Evolutionary conservation across 2,113 vertebrate species (phyloP).

Genomic region (Geococcyx californianus): DNA sequence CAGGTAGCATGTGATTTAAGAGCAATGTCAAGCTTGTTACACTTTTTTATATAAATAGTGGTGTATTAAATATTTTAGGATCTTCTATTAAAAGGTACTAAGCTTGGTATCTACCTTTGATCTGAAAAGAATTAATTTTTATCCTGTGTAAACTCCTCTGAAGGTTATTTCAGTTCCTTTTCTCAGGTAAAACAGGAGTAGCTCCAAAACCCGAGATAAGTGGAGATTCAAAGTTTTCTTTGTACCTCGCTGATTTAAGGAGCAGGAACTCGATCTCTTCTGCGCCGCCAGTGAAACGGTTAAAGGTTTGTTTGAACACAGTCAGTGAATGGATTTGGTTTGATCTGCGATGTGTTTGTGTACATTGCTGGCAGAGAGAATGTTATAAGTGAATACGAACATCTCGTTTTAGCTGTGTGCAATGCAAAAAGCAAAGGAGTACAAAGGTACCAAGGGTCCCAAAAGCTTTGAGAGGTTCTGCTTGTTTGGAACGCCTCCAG

Average conservation of each 20-base stretch:
- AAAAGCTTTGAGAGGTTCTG: background rate
- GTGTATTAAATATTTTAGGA: background rate
- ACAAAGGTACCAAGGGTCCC: background rate
- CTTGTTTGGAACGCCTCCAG: background rate
- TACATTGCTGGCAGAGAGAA: background rate
- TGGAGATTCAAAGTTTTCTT: conserved; percentile 80
- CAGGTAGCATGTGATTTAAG: background rate
- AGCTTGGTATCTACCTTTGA: background rate
- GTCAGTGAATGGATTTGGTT: background rate
- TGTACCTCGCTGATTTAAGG: conserved; percentile 88
- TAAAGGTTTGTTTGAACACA: conserved; percentile 81
- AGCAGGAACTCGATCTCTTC: conserved; percentile 80
- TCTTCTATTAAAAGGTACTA: background rate
- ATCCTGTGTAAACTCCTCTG: background rate
- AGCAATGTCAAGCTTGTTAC: background rate
- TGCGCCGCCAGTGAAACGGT: conserved; percentile 87
- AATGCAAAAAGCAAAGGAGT: background rate
- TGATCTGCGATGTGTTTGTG: background rate
- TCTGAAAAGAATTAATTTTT: background rate
- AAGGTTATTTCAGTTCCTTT: conserved; percentile 31
- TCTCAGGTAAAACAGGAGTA: conserved; percentile 90
- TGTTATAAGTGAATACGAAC: background rate
- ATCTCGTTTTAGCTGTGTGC: background rate
- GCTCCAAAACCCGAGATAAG: conserved; percentile 72
- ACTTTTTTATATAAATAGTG: background rate